Base-by-base conservation (phyloP, 2,888 invertebrate species). In the Apodemia mormo region DNA sequence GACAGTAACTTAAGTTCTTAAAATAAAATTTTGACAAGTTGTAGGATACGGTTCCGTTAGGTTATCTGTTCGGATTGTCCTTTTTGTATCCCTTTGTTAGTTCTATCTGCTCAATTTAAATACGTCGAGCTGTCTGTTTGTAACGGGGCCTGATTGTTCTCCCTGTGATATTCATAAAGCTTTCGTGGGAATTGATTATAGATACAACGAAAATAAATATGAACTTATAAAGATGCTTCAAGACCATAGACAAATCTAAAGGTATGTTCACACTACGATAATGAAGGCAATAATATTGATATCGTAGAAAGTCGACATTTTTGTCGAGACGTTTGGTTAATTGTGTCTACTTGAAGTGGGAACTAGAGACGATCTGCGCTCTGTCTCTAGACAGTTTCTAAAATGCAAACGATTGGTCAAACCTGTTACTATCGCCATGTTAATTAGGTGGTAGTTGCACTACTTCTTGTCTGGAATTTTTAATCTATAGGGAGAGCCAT, bases 21-120 rank as follows among this genome's bases (percentile, higher is more conserved):
- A 49, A 49, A 49, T 30, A 58, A 30, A 30, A 33, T 58, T 58
- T 58, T 58, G 29, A 33, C 58, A 12, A 33, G 58, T 30, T 2
- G 40, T 40, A 49, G 58, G 58, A 30, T 33, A 58, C 30, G 30
- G 12, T 58, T 30, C 58, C 58, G 58, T 58, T 58, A 30, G 58
- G 29, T 58, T 58, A 58, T 58, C 58, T 58, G 58, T 61, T 61
- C 49, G 10, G 14, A 12, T 61, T 33, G 30, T 61, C 30, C 30
- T 33, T 61, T 61, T 61, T 58, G 10, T 61, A 61, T 33, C 33
- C 72, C 71, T 78, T 80, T 71, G 67, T 72, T 71, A 66, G 71
- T 68, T 69, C 68, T 70, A 72, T 73, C 71, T 71, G 68, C 45
- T 67, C 66, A 70, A 70, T 68, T 72, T 70, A 68, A 66, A 61